Evolutionary conservation across 2,888 invertebrate genomes (phyloP).

Genomic region (Chamaedrilus cognettii): DNA sequence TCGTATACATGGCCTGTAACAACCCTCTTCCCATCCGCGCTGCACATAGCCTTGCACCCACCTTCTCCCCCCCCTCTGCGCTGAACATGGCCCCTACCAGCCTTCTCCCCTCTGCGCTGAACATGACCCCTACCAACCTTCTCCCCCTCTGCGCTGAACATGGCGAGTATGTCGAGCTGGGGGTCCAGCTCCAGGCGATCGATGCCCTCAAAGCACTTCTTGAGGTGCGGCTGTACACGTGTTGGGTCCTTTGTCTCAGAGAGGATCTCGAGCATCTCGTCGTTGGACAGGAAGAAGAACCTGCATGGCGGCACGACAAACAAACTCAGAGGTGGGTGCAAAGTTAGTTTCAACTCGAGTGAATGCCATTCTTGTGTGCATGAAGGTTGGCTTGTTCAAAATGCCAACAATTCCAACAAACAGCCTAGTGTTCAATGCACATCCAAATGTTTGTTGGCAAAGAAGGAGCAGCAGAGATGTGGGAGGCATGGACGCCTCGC

Average conservation of each 20-base stretch:
- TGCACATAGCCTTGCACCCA: neutral
- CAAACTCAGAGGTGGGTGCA: no score
- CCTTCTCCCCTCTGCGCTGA: slow-evolving; percentile 70
- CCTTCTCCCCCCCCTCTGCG: slow-evolving; percentile 75
- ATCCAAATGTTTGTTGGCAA: no score
- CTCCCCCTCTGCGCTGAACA: slow-evolving; percentile 82
- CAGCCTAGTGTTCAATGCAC: no score
- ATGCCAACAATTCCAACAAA: no score
- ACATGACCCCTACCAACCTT: slow-evolving; percentile 64
- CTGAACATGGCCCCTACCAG: slow-evolving; percentile 56
- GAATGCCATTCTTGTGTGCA: no score
- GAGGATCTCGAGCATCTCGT: slow-evolving; percentile 80
- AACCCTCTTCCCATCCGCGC: slow-evolving; percentile 74
- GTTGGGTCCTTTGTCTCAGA: slow-evolving; percentile 84
- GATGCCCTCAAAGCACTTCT: slow-evolving; percentile 86
- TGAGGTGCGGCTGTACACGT: slow-evolving; percentile 80
- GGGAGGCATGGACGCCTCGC: no score
- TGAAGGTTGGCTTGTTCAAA: no score
- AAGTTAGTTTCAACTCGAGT: no score
- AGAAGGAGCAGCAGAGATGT: no score
- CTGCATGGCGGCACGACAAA: no score
- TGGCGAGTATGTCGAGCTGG: slow-evolving; percentile 83
- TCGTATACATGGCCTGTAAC: no score
- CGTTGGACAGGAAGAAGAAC: slow-evolving; percentile 82
- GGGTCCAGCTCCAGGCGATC: slow-evolving; percentile 72